phyloP scores from a whole-genome alignment of 2,888 invertebrate genomes.

The Drosophila subquinaria region DNA sequence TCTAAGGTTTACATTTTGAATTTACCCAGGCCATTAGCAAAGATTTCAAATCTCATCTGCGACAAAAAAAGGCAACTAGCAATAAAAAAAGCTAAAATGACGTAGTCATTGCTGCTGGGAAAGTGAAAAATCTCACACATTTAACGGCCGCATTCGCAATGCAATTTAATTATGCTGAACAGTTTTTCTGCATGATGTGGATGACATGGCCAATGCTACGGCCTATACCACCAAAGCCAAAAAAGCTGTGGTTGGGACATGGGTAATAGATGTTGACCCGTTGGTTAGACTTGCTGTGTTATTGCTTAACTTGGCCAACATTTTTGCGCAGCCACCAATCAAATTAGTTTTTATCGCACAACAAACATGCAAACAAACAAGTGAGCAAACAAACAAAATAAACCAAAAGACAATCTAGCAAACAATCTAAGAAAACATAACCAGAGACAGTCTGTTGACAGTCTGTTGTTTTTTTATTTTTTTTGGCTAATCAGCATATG shows the following conservation, averaged over 20 bases:
- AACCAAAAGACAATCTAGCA: constrained; percentile 18
- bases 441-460: constrained; percentile 2
- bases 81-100: constrained; percentile 23
- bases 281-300: neutral
- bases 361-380: constrained; percentile 19
- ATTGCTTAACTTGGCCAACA: constrained; percentile 31
- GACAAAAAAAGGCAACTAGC: constrained; percentile 30
- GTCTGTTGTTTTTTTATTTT: neutral
- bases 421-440: constrained; percentile 24
- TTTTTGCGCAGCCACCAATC: constrained; percentile 27
- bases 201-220: constrained; percentile 22
- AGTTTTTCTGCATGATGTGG: constrained; percentile 29
- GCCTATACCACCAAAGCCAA: neutral
- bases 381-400: constrained; percentile 21
- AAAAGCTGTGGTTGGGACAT: neutral
- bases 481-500: constrained; percentile 44
- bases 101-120: constrained; percentile 54
- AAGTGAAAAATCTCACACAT: constrained; percentile 62
- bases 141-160: constrained; percentile 35
- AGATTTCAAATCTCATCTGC: constrained; percentile 40
- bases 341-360: constrained; percentile 35
- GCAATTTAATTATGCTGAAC: constrained; percentile 46
- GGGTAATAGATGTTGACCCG: neutral
- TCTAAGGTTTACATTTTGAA: constrained; percentile 6
- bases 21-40: constrained; percentile 43